These are phyloP conservation scores for Drosophila parvula DNA, from an alignment of 1,140 invertebrate genomes.

Conservation along the genomic window DNA sequence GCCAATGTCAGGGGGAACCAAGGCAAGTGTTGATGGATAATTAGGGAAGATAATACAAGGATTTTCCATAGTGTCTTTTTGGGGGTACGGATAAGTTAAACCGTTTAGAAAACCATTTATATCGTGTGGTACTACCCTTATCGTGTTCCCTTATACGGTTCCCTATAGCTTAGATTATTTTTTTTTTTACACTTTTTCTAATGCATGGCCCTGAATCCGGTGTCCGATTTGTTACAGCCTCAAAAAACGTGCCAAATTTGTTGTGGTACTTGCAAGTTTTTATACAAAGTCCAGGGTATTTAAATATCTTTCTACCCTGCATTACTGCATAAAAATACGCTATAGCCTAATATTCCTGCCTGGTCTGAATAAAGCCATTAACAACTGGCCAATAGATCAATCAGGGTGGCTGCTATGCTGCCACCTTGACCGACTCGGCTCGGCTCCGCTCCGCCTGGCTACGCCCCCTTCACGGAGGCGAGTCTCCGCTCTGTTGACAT, in stretches of 20 bases:
- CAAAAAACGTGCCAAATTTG: too few relatives aligned
- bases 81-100: background rate
- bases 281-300: too few relatives aligned
- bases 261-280: too few relatives aligned
- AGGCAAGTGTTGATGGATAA: slow-evolving; percentile 18
- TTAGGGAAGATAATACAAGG: background rate
- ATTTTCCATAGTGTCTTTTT: background rate
- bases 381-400: slow-evolving; percentile 5
- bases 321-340: too few relatives aligned
- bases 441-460: slow-evolving; percentile 7
- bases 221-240: too few relatives aligned
- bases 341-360: too few relatives aligned
- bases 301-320: too few relatives aligned
- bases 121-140: background rate
- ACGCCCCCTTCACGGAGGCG: slow-evolving; percentile 6
- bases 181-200: too few relatives aligned
- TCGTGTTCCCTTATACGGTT: too few relatives aligned
- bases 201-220: too few relatives aligned
- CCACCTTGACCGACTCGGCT: slow-evolving; percentile 40
- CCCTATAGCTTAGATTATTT: too few relatives aligned
- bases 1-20: slow-evolving; percentile 11
- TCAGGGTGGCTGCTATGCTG: slow-evolving; percentile 13
- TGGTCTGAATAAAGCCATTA: background rate
- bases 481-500: slow-evolving; percentile 40
- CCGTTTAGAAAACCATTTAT: too few relatives aligned